These are phyloP conservation scores for Aplysina aerophoba DNA, from an alignment of 37 sponge, comb jelly and placozoan genomes.

Conservation along the genomic window DNA sequence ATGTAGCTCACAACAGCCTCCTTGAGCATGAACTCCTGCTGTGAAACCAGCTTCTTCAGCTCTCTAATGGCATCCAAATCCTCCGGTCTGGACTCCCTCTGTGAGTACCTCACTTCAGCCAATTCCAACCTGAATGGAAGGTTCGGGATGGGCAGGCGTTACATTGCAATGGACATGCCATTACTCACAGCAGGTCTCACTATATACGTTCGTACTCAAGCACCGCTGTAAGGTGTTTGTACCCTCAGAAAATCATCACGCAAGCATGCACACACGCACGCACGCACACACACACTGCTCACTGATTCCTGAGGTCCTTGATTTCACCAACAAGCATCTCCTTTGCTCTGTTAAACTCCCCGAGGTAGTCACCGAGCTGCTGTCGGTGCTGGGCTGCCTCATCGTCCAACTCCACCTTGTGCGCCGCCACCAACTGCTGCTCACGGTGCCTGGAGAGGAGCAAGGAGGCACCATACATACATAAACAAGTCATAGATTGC, in stretches of 20 bases:
- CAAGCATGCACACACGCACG: too few relatives aligned
- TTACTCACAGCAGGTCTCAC: too few relatives aligned
- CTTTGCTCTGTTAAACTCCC: constrained; percentile 81
- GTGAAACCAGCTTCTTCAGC: constrained; percentile 41
- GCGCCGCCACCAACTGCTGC: constrained; percentile 49
- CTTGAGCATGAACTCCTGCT: constrained; percentile 60
- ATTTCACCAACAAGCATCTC: constrained; percentile 56
- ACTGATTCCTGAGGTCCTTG: constrained; percentile 46
- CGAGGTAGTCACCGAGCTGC: constrained; percentile 52
- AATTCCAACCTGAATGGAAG: constrained; percentile 37
- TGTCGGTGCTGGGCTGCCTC: constrained; percentile 53
- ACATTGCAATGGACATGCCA: too few relatives aligned
- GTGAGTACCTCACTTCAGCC: constrained; percentile 53
- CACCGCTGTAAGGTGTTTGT: too few relatives aligned
- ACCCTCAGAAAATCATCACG: too few relatives aligned
- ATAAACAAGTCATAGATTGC: neutral
- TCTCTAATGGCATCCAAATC: constrained; percentile 70
- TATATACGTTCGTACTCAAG: too few relatives aligned
- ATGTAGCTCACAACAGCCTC: constrained; percentile 61
- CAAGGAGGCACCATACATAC: neutral
- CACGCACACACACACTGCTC: neutral
- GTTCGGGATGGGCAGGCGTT: too few relatives aligned
- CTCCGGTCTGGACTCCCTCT: constrained; percentile 65
- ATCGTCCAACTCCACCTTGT: constrained; percentile 68
- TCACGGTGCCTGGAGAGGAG: constrained; percentile 54